Base-by-base conservation (phyloP, 1,140 invertebrate genomes). In the Aphelenchoides besseyi region DNA sequence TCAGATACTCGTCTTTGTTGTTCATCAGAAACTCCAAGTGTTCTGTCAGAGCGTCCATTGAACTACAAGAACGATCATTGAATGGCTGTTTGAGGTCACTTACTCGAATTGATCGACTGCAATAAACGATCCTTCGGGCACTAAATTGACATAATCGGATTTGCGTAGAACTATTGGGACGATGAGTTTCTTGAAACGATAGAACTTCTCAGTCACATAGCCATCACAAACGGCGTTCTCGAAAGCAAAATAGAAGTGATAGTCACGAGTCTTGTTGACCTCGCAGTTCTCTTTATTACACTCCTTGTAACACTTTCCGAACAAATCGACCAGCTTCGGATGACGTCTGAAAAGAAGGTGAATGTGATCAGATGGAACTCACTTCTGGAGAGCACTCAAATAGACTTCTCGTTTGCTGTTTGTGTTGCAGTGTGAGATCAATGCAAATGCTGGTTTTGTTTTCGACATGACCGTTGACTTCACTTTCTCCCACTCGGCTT, bases 181-280 rank as follows among this genome's bases (percentile, higher is more conserved):
- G 18, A 54, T 23, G 12, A 73, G 35, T 3, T 52, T 12, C 5
- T 52, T 69, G 16, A 70, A 32, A 12, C 54, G 35, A 33, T 48
- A 82, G 28, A 76, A 67, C 66, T 82, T 82, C 62, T 82, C 81
- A 2, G 81, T 82, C 2, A 69, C 55, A 54, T 82, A 82, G 35
- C 80, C 72, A 12, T 57, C 36, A 52, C 81, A 82, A 9, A 83
- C 54, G 8, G 72, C 70, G 76, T 91, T 91, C 85, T 91, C 91
- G 73, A 91, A 90, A 0, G 90, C 87, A 33, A 91, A 82, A 77
- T 91, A 91, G 80, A 91, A 91, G 72, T 90, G 87, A 79, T 91
- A 91, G 5, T 12, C n/a, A 8, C 18, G 5, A 5, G 23, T 8
- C 5, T 59, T 59, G 5, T 5, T 12, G 18, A 16, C 18, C 32